Base-by-base conservation (phyloP, 2,888 invertebrate genomes). In the Drosophila robusta region DNA sequence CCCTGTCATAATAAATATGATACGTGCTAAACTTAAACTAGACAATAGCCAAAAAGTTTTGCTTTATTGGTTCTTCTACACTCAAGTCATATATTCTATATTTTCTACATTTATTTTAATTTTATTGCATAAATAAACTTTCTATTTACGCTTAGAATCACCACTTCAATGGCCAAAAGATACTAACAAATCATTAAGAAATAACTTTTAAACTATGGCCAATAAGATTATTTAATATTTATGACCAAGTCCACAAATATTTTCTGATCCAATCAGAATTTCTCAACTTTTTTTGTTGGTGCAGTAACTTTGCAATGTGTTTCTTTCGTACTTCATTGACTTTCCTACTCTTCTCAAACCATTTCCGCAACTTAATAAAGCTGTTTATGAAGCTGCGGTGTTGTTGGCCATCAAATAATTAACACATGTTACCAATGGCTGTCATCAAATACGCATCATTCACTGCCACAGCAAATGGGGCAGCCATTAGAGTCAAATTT, bases 401-500 rank as follows among this genome's bases (percentile, higher is more conserved):
- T 0, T 14, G 0, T 26, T 32, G 18, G 22, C 29, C 39, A 51
- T 26, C 9, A 38, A 42, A 62, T 58, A 71, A 71, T 56, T 63
- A 60, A 57, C 24, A 14, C 46, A 39, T 39, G 45, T 22, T 54
- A 9, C 24, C 61, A 38, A 34, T 45, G 39, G 26, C 41, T 39
- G 14, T 44, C 45, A 52, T 56, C 38, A 50, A 57, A 64, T 16
- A 9, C 41, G 11, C 70, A 75, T 49, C 41, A 34, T 9, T 71
- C 61, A 57, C 22, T 52, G 22, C 58, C 41, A 39, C 12, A 22
- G 44, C 47, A 54, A 54, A 55, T 45, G 60, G 14, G 16, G 18
- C 26, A 18, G 36, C n/a, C 41, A 67, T 77, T 67, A 58, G 44
- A 57, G 57, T 63, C 45, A 38, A 65, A 66, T 70, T 78, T 66